Evolutionary conservation across 2,113 vertebrate genomes (phyloP).

Genomic region (Holacanthus passer): DNA sequence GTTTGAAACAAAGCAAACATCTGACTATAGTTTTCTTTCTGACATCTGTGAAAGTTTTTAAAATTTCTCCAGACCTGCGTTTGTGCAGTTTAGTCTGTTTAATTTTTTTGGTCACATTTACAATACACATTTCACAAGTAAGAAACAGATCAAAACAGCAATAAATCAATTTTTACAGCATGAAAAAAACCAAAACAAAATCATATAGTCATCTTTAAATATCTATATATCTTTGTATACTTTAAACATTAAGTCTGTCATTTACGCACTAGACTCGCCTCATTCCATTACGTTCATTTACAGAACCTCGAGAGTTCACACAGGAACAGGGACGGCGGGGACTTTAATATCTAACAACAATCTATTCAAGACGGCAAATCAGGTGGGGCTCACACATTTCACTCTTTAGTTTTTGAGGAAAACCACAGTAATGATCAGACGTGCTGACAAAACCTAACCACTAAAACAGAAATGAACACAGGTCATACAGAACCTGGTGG

Average conservation of each 20-base stretch:
- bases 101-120: conserved; percentile 57
- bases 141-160: conserved; percentile 55
- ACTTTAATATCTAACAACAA: conserved; percentile 38
- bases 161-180: conserved; percentile 69
- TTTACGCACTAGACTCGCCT: conserved; percentile 27
- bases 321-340: neutral
- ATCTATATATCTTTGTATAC: conserved; percentile 63
- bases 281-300: conserved; percentile 34
- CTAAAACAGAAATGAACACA: conserved; percentile 60
- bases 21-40: too few relatives aligned
- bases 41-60: neutral
- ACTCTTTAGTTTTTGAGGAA: conserved; percentile 3
- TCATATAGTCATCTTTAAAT: conserved; percentile 70
- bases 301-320: conserved; percentile 24
- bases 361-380: conserved; percentile 27
- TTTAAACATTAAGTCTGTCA: conserved; percentile 57
- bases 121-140: conserved; percentile 64
- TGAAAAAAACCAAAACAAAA: conserved; percentile 50
- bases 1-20: too few relatives aligned
- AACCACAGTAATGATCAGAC: conserved; percentile 47
- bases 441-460: conserved; percentile 40
- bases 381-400: conserved; percentile 33
- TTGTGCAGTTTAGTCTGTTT: conserved; percentile 37
- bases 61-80: neutral
- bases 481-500: neutral